Evolutionary conservation across 2,888 invertebrate genomes (phyloP), one percentile per base, ranked within the genome.

Genomic region (Amorpha juglandis): DNA sequence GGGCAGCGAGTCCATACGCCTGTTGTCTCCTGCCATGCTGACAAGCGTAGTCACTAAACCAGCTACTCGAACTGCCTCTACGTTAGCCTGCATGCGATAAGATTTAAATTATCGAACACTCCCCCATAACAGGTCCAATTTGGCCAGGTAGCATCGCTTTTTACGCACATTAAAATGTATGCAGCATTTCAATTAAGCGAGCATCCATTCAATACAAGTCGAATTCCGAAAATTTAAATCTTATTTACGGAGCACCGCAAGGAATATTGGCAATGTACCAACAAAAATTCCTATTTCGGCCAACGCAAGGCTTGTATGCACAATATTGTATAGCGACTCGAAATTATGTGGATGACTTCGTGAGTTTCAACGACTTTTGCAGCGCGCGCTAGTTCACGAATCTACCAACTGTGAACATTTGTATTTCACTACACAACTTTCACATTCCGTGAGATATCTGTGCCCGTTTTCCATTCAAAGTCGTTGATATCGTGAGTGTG

Each of bases 1-100:
- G 64, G 93, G 93, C 74, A 92, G 85, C 66, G 90, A 87, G 79
- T 92, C 90, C 94, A 93, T 91, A 78, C 94, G 88, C 79, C 89
- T 82, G 88, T 87, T 87, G 94, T 95, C 95, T 62, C 96, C 96
- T 69, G 96, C 96, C 82, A 97, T 96, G 92, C 96, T 96, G 87
- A 97, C 97, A 88, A 97, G 95, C 77, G 97, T 97, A 77, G 97
- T 97, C 82, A 97, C 96, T 82, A 97, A 94, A 74, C 96, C 96
- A 71, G 97, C 96, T 81, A 97, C 97, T 79, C 97, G 94, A 69
- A 97, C 97, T 81, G 97, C 97, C 88, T 97, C 97, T 87, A 97
- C 96, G 92, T 97, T 97, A 79, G 97, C 96, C 92, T 94, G 92
- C 91, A 93, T 91, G 92, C 92, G 82, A 88, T 91, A 92, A 92